Base-by-base conservation (phyloP, 1,140 invertebrate genomes). In the Drosophila sucinea region DNA sequence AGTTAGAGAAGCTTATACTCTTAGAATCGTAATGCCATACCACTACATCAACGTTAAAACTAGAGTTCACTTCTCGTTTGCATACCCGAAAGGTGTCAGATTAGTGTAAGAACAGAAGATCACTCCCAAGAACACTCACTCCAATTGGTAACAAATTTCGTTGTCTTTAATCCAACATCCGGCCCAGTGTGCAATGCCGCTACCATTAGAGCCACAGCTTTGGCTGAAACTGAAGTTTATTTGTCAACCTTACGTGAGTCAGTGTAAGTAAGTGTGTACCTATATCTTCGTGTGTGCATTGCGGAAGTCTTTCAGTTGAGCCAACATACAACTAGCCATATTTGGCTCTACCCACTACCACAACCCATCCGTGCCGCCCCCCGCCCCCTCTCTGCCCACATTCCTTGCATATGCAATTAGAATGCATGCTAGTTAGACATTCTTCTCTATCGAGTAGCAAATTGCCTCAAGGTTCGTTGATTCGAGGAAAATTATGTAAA, bases 391-490 rank as follows among this genome's bases (percentile, higher is more conserved):
- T 35, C 38, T 11, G 47, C 33, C 7, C 10, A 38, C 8, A 6
- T 56, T 29, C 57, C n/a, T 30, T 56, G 68, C 64, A 62, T 62
- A 47, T 85, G 82, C 82, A 85, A 86, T 85, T 86, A 85, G 82
- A 85, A 86, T 86, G 82, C 82, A 85, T 68, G 74, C 81, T 71
- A 58, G 81, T 77, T 71, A 65, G 68, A 72, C 78, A 87, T 86
- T 86, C 78, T 80, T 85, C 60, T 55, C 57, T 58, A 55, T 75
- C 64, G 65, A 66, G 17, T 3, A 62, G 67, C 62, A 77, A 77
- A 77, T 77, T 77, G 58, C 73, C 73, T 41, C 11, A 11, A 17
- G 56, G 72, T 32, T 62, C 60, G 60, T 23, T 44, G 27, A 29
- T 47, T 30, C 29, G 27, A 5, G 54, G 68, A 27, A 58, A 58